Percentiles rank a stretch among this genome's conserved stretches.
These are phyloP conservation scores for Drosophila paramelanica DNA, from an alignment of 2,888 invertebrate species.

Conservation along the genomic window DNA sequence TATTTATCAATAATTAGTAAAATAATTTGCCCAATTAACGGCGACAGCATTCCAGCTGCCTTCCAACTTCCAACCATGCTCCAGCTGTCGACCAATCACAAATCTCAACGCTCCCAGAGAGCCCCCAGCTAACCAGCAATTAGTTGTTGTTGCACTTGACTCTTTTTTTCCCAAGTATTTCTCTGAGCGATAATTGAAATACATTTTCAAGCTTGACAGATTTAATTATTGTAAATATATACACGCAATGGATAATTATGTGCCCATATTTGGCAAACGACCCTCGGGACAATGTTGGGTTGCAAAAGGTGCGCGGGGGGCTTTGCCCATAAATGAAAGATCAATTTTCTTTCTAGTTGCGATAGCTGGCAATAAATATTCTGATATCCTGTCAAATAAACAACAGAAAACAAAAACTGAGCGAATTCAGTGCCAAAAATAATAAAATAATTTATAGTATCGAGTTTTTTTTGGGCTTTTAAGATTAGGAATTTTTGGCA, in stretches of 20 bases:
- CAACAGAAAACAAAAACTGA: not conserved
- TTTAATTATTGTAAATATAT: constrained; percentile 73
- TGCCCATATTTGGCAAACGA: constrained; percentile 30
- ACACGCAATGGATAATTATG: constrained; percentile 58
- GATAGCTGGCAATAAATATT: not conserved
- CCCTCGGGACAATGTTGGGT: constrained; percentile 17
- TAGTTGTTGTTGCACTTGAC: constrained; percentile 15
- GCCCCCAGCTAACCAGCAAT: constrained; percentile 3
- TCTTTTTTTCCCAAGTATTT: constrained; percentile 34
- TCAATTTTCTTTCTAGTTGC: constrained; percentile 9
- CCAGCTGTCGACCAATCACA: constrained; percentile 49
- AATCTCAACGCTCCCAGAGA: constrained; percentile 43
- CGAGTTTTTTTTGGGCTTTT: not conserved
- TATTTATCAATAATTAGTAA: constrained; percentile 78
- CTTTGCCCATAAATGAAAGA: not conserved
- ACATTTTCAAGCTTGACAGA: constrained; percentile 63
- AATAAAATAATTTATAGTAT: constrained; percentile 2
- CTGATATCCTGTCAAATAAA: constrained; percentile 21
- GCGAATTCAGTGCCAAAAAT: constrained; percentile 31
- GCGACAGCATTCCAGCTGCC: constrained; percentile 67
- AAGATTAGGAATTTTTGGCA: constrained; percentile 21
- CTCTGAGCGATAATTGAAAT: constrained; percentile 46
- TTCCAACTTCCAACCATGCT: constrained; percentile 28
- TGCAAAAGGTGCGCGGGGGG: no score
- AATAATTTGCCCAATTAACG: constrained; percentile 78